phyloP scores from a whole-genome alignment of 2,797 vertebrate species.

The Microchirus variegatus region DNA sequence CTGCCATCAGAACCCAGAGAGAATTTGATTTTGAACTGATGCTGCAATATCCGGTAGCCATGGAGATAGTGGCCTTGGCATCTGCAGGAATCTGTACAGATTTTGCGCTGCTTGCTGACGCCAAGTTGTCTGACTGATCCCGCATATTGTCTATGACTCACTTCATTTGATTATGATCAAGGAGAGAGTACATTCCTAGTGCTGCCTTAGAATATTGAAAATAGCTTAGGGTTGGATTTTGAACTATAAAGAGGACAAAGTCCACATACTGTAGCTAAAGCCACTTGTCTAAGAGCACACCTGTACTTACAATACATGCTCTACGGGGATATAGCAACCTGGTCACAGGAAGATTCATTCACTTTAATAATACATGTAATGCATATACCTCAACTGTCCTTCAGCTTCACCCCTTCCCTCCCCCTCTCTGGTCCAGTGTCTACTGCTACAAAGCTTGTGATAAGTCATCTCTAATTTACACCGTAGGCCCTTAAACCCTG shows the following conservation, averaged over 20 bases:
- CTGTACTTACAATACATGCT: neutral
- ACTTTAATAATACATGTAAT: slow-evolving; percentile 1
- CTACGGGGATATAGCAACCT: too few species aligned
- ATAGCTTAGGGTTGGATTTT: slow-evolving; percentile 8
- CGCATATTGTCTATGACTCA: slow-evolving; percentile 37
- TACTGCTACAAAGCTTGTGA: slow-evolving; percentile 55
- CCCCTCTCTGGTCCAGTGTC: slow-evolving; percentile 27
- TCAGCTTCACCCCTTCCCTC: slow-evolving; percentile 14
- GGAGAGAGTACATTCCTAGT: slow-evolving; percentile 9
- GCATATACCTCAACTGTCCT: slow-evolving; percentile 16
- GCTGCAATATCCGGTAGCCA: slow-evolving; percentile 66
- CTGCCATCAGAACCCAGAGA: slow-evolving; percentile 24
- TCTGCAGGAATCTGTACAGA: slow-evolving; percentile 51
- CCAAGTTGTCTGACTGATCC: slow-evolving; percentile 37
- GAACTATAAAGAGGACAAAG: slow-evolving; percentile 15
- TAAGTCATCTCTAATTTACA: slow-evolving; percentile 77
- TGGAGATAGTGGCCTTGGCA: slow-evolving; percentile 53
- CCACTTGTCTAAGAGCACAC: slow-evolving; percentile 12
- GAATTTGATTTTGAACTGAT: slow-evolving; percentile 59
- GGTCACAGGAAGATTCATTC: neutral
- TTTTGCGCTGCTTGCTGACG: slow-evolving; percentile 19
- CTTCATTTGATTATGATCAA: slow-evolving; percentile 25
- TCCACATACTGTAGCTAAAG: neutral
- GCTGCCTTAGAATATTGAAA: slow-evolving; percentile 15
- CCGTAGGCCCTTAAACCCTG: slow-evolving; percentile 60